Base-by-base conservation (phyloP, 2,888 invertebrate genomes). In the Colostygia pectinataria region DNA sequence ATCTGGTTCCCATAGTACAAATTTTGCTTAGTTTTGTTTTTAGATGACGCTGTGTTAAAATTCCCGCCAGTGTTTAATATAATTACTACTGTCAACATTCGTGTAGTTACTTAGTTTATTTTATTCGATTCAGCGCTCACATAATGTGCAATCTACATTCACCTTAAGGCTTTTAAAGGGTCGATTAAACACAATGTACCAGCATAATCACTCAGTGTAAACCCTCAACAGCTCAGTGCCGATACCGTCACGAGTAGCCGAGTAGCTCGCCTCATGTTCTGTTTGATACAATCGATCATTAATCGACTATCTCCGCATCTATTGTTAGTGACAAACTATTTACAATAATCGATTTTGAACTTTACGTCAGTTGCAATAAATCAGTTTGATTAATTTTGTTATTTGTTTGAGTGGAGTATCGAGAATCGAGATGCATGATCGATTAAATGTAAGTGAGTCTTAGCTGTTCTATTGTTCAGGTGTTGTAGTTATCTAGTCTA, bases 381-480 rank as follows among this genome's bases (percentile, higher is more conserved):
- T 42, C 43, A 45, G 42, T 9, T 38, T 38, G 36, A 37, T 51
- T 49, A 47, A 46, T 40, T 32, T 1, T 5, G 33, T 40, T 40
- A 24, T 24, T 25, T 5, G 0, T 1, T 8, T 40, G 9, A 27
- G 43, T 44, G 24, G 36, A 42, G 37, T 47, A 48, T 28, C 27
- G 15, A 32, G 38, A 37, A 67, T 28, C 29, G 15, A 32, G 38
- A 38, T 67, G 72, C 68, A 77, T 66, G 66, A 68, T 63, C 67
- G 69, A 80, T 82, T 74, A 71, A 77, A 68, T 74, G 72, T 69
- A 73, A 80, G 83, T 81, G 64, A 63, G 68, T 75, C 74, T 66
- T 71, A 74, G 73, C 61, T 10, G 5, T 58, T 52, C 65, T 63
- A 74, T 77, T 74, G 71, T 77, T 55, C 62, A 55, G 47, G 60